Percentiles rank a stretch among this genome's conserved stretches.
These are phyloP conservation scores for Glareola pratincola DNA, from an alignment of 2,113 vertebrate species.

Conservation along the genomic window DNA sequence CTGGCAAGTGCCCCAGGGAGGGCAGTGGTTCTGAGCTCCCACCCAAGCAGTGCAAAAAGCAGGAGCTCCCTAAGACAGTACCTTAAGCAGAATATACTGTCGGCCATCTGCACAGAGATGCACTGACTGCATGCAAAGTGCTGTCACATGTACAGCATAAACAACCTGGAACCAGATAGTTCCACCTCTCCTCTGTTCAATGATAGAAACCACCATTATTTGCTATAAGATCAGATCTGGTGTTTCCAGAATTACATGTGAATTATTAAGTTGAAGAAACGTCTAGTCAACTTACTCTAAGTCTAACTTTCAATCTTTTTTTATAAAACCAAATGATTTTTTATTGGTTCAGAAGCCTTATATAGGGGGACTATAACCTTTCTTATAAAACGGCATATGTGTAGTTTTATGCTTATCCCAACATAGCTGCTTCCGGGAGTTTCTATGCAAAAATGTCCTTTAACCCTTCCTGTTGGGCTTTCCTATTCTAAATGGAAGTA, in stretches of 20 bases:
- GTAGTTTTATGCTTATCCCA: background rate
- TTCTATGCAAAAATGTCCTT: background rate
- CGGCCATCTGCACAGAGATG: background rate
- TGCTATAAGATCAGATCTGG: background rate
- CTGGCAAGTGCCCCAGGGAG: background rate
- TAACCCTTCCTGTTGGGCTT: background rate
- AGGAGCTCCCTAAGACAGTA: background rate
- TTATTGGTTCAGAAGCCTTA: background rate
- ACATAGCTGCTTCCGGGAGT: background rate
- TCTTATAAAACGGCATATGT: background rate
- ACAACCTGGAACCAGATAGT: background rate
- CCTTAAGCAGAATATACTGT: background rate
- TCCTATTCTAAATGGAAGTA: background rate
- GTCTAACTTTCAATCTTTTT: background rate
- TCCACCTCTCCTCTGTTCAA: background rate
- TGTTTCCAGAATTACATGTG: background rate
- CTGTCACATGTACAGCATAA: background rate
- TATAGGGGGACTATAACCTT: background rate
- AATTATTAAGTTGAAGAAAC: background rate
- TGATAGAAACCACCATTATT: background rate
- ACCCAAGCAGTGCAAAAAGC: rapidly evolving
- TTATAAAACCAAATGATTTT: background rate
- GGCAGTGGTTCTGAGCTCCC: background rate
- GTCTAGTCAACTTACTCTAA: background rate
- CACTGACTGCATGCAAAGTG: background rate